These are phyloP conservation scores for Cactoblastis cactorum DNA, from an alignment of 2,888 invertebrate genomes.

Conservation along the genomic window DNA sequence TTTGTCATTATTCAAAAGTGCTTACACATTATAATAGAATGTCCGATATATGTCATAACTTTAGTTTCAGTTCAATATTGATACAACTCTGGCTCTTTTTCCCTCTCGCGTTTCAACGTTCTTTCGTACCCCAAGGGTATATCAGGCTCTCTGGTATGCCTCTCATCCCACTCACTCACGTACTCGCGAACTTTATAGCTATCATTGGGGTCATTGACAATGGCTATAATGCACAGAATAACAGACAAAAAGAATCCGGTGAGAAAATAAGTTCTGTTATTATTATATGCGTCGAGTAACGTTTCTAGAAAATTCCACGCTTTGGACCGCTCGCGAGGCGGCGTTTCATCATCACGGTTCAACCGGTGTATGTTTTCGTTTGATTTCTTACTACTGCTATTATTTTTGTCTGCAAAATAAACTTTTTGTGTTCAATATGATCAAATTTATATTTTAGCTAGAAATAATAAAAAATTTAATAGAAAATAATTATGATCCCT, in stretches of 20 bases:
- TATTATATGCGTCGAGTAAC: conserved; percentile 42
- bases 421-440: conserved; percentile 20
- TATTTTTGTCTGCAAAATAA: conserved; percentile 69
- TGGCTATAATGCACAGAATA: conserved; percentile 18
- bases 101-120: conserved; percentile 36
- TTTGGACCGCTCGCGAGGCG: conserved; percentile 32
- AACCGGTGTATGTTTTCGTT: conserved; percentile 48
- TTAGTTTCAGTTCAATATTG: conserved; percentile 47
- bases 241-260: conserved; percentile 47
- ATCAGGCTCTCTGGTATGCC: conserved; percentile 32
- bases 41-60: too few relatives aligned
- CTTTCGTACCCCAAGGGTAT: conserved; percentile 53
- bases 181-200: conserved; percentile 30
- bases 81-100: conserved; percentile 56
- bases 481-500: too few relatives aligned
- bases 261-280: conserved; percentile 44
- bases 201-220: conserved; percentile 38
- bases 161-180: conserved; percentile 25
- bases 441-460: too few relatives aligned
- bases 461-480: too few relatives aligned
- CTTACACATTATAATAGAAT: too few relatives aligned
- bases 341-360: conserved; percentile 55
- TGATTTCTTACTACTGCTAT: conserved; percentile 34
- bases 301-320: conserved; percentile 54
- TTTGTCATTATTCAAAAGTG: too few relatives aligned